Conservation (phyloP, 2,113 vertebrate species). For the Phalacrocorax aristotelis region DNA sequence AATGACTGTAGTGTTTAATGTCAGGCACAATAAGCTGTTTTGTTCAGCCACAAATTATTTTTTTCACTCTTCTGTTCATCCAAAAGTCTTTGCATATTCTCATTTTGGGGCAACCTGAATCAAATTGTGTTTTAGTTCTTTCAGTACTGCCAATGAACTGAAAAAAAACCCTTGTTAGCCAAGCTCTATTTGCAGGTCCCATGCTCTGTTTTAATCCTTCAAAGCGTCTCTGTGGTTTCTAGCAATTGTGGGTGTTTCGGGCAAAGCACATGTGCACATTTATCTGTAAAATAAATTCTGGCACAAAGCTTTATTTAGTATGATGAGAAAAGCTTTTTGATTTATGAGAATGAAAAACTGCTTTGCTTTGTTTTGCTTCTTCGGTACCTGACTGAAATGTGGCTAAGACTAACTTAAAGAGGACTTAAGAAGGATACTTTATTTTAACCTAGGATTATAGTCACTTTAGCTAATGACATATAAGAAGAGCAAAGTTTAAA, state of each 20-base stretch:
- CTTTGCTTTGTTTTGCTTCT: background rate
- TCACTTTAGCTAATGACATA: fast-evolving
- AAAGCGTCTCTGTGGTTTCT: background rate
- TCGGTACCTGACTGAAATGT: background rate
- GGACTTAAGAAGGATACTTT: background rate
- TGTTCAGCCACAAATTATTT: background rate
- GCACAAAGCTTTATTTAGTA: background rate
- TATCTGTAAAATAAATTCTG: background rate
- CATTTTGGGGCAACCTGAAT: background rate
- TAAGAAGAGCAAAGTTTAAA: background rate
- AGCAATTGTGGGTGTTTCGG: background rate
- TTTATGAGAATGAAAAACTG: background rate
- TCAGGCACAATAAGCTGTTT: background rate
- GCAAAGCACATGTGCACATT: background rate
- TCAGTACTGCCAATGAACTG: background rate
- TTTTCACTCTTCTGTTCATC: background rate
- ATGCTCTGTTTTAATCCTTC: background rate
- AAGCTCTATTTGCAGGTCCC: background rate
- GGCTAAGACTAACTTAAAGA: background rate
- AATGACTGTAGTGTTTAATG: background rate
- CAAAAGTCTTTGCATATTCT: background rate
- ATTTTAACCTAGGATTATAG: background rate
- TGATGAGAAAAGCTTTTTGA: background rate
- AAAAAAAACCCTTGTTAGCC: background rate
- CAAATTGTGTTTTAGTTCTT: background rate